Evolutionary conservation across 2,113 vertebrate genomes (phyloP).

Genomic region (Eleginops maclovinus): DNA sequence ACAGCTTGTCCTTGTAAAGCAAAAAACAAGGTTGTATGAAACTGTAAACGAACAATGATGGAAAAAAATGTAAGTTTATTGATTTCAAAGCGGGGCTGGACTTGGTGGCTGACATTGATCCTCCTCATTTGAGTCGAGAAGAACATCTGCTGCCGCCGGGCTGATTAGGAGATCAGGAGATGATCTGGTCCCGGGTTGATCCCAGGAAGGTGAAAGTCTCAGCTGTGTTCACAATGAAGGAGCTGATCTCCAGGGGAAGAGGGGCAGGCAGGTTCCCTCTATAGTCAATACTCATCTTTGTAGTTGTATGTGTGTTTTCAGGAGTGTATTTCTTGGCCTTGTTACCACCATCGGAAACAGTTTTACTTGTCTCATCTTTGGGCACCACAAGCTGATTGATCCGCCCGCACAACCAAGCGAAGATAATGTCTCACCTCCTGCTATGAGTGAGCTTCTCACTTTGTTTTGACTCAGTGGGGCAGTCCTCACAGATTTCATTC

Average conservation of each 20-base stretch:
- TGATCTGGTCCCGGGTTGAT: slow-evolving; percentile 46
- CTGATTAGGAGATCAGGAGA: slow-evolving; percentile 38
- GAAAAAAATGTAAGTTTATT: slow-evolving; percentile 37
- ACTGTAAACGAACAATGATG: slow-evolving; percentile 22
- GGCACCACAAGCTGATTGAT: neutral
- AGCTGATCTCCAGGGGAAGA: slow-evolving; percentile 28
- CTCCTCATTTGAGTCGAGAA: neutral
- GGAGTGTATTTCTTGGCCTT: neutral
- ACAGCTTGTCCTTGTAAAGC: slow-evolving; percentile 36
- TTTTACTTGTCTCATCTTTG: neutral
- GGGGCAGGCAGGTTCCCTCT: slow-evolving; percentile 14
- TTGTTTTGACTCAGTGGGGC: slow-evolving; percentile 26
- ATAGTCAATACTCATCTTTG: neutral
- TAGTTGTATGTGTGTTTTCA: neutral
- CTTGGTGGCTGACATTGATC: slow-evolving; percentile 44
- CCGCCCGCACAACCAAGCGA: neutral
- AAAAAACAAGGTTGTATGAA: slow-evolving; percentile 29
- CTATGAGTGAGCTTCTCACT: neutral
- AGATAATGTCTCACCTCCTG: neutral
- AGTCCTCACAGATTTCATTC: slow-evolving; percentile 30
- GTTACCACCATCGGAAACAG: neutral
- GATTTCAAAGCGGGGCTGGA: neutral
- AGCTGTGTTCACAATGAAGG: slow-evolving; percentile 52
- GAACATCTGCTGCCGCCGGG: slow-evolving; percentile 44
- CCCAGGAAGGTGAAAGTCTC: slow-evolving; percentile 39